phyloP scores from a whole-genome alignment of 2,113 vertebrate genomes.

The Globicephala melas region DNA sequence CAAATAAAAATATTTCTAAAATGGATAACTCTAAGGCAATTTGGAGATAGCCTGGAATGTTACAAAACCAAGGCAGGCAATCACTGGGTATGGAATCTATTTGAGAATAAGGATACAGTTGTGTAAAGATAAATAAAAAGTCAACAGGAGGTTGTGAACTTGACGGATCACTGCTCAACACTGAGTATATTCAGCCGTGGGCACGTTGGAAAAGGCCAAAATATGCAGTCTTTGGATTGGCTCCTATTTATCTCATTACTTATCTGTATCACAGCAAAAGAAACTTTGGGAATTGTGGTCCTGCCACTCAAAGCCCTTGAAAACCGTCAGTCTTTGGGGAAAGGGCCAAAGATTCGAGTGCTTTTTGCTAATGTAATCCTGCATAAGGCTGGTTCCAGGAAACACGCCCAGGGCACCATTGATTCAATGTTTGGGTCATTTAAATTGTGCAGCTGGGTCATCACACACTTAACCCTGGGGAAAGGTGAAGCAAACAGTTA shows the following conservation, averaged over 20 bases:
- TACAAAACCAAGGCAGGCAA: background rate
- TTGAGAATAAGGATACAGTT: background rate
- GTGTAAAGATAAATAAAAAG: background rate
- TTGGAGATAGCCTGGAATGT: background rate
- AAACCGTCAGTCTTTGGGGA: constrained; percentile 1
- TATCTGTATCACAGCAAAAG: background rate
- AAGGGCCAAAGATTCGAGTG: background rate
- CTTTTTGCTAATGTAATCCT: background rate
- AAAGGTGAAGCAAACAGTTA: background rate
- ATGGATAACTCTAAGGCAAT: background rate
- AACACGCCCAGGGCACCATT: background rate
- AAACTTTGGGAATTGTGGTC: background rate
- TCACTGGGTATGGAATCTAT: background rate
- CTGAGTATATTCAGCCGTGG: background rate
- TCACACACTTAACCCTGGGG: background rate
- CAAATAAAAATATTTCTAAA: background rate
- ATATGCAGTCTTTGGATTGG: background rate
- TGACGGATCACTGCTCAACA: background rate
- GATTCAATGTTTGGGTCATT: background rate
- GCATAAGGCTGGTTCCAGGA: background rate
- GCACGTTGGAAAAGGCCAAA: background rate
- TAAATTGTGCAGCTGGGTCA: background rate
- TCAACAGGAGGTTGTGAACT: background rate
- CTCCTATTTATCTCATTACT: background rate
- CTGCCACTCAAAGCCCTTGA: background rate